Evolutionary conservation across 2,113 vertebrate genomes (phyloP), one percentile per base, ranked within the genome.

Genomic region (Notothenia coriiceps): DNA sequence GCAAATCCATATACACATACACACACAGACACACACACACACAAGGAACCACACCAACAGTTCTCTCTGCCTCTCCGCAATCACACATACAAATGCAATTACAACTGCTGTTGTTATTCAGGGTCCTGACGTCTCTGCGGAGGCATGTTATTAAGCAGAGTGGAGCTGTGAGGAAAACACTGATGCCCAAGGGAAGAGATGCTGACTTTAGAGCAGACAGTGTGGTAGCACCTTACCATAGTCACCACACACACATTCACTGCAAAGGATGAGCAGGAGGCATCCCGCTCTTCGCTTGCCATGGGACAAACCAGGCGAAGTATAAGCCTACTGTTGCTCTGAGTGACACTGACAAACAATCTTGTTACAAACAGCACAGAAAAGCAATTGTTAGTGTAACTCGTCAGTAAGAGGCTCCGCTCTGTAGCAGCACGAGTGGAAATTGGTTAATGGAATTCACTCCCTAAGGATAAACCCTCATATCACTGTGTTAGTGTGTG

Each of bases 121-220:
- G 74, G 84, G 72, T 83, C 76, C 73, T 14, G 54, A 76, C 67
- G 70, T 76, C 75, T 79, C 64, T 68, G 83, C 54, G 75, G 88
- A 88, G 86, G 51, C 65, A 72, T 52, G 80, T 69, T 90, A 89
- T 83, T 89, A 86, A 89, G 88, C 63, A 65, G 60, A 89, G 85
- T 20, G 64, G 80, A 91, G 83, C 86, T 89, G 85, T 69, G 88
- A 93, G 89, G 83, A 88, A 91, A 91, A 92, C 86, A 92, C 81
- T 79, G 89, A 92, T 67, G 83, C 90, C 89, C 80, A 47, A 84
- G 87, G 89, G 91, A 91, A 78, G 79, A 12, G n/a, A 80, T 56
- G 82, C 74, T 88, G 88, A 86, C 89, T 79, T 29, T 81, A 74
- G 81, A 88, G 86, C 83, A 90, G 88, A 91, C 79, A 89, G 86